A percentile compares a stretch with the other conserved stretches of the same genome.
Conservation (phyloP, 2,797 vertebrate genomes). For the Steatocranus sp. region DNA sequence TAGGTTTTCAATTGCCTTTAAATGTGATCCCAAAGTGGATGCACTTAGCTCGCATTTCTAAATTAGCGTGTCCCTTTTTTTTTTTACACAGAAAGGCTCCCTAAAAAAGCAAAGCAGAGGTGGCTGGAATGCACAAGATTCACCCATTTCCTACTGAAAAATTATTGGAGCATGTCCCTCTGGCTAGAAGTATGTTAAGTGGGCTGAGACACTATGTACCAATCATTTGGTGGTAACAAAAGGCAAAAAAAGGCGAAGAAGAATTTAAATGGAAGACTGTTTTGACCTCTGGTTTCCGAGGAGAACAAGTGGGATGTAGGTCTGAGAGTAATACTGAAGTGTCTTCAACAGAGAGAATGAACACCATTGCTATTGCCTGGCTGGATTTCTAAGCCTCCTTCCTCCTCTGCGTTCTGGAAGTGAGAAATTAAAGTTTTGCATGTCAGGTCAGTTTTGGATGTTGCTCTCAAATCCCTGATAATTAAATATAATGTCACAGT, state of each 20-base stretch:
- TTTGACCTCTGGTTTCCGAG: conserved; percentile 48
- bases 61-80: conserved; percentile 30
- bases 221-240: conserved; percentile 59
- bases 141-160: conserved; percentile 49
- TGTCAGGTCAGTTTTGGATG: not conserved
- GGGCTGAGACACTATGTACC: conserved; percentile 61
- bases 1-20: conserved; percentile 38
- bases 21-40: conserved; percentile 42
- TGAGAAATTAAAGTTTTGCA: not conserved
- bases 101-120: conserved; percentile 37
- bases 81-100: conserved; percentile 13
- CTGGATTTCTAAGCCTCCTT: conserved; percentile 9
- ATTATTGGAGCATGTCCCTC: conserved; percentile 68
- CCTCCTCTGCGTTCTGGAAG: not conserved
- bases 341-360: conserved; percentile 13
- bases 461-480: not conserved
- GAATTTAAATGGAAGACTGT: conserved; percentile 17
- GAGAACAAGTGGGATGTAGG: not conserved
- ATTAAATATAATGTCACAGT: not conserved
- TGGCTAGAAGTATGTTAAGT: conserved; percentile 56
- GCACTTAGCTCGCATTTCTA: conserved; percentile 40
- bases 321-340: conserved; percentile 12
- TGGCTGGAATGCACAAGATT: conserved; percentile 58
- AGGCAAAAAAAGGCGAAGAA: not conserved
- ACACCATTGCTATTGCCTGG: not conserved